Conservation (phyloP, 2,888 invertebrate genomes). For the Trachelus troglodyta region DNA sequence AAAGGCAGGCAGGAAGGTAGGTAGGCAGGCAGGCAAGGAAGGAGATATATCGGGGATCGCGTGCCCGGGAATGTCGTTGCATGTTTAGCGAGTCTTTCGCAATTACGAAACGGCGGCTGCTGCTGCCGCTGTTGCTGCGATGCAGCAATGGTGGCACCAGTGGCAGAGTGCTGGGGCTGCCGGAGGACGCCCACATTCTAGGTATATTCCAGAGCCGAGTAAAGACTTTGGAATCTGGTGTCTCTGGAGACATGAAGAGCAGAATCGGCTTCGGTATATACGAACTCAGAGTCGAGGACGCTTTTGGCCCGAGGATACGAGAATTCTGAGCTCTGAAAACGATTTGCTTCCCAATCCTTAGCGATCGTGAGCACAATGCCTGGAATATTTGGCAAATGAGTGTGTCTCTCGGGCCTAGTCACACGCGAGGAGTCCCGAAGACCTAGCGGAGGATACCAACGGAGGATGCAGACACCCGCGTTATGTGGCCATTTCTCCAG, state of each 20-base stretch:
- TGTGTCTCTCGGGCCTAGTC: conserved; percentile 24
- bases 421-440: conserved; percentile 25
- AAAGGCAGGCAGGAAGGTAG: too few species aligned
- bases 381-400: conserved; percentile 62
- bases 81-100: conserved; percentile 52
- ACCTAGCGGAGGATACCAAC: too few species aligned
- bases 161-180: conserved; percentile 25
- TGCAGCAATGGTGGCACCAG: not conserved
- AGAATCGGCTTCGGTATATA: not conserved
- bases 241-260: conserved; percentile 11
- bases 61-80: conserved; percentile 57
- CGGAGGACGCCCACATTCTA: conserved; percentile 38
- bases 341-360: too few species aligned
- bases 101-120: conserved; percentile 48
- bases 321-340: conserved; percentile 21
- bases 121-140: not conserved
- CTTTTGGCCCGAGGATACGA: conserved; percentile 33
- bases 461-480: conserved; percentile 16
- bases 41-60: conserved; percentile 16
- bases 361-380: conserved; percentile 48
- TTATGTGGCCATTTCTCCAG: conserved; percentile 3
- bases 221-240: not conserved
- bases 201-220: not conserved
- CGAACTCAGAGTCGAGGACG: not conserved
- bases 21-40: not conserved